A percentile compares a stretch with the other conserved stretches of the same genome.
Conservation (phyloP, 1,140 invertebrate genomes). For the Drosophila arawakana region DNA sequence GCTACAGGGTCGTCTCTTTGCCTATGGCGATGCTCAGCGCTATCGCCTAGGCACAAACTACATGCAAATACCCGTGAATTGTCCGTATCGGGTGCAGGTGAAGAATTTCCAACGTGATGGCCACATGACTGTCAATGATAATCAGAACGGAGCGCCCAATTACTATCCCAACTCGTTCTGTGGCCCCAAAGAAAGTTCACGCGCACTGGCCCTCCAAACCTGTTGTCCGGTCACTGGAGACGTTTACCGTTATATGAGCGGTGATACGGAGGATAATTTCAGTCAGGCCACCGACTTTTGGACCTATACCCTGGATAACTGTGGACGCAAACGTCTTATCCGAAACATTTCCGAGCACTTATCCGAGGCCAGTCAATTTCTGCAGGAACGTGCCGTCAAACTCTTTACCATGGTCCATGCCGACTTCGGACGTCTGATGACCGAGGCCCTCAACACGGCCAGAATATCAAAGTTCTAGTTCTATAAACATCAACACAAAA, state of each 20-base stretch:
- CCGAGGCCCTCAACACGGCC: constrained; percentile 86
- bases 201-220: constrained; percentile 58
- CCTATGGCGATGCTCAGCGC: constrained; percentile 94
- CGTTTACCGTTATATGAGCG: constrained; percentile 90
- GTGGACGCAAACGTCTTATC: constrained; percentile 89
- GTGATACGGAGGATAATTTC: constrained; percentile 94
- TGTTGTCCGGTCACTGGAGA: constrained; percentile 86
- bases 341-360: constrained; percentile 93
- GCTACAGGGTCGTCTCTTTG: constrained; percentile 94
- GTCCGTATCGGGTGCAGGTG: constrained; percentile 85
- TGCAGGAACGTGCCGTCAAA: constrained; percentile 92
- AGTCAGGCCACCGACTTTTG: constrained; percentile 93
- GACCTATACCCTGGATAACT: constrained; percentile 90
- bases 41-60: constrained; percentile 95
- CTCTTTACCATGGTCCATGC: constrained; percentile 89
- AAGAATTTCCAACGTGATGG: constrained; percentile 94
- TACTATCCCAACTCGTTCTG: constrained; percentile 95
- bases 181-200: constrained; percentile 86
- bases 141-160: constrained; percentile 91
- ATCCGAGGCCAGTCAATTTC: constrained; percentile 91
- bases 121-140: constrained; percentile 86
- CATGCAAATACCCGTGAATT: constrained; percentile 95
- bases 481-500: neutral
- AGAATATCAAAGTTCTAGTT: constrained; percentile 86
- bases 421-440: constrained; percentile 88